Conservation (phyloP, 2,113 vertebrate genomes). For the Climacteris rufus region DNA sequence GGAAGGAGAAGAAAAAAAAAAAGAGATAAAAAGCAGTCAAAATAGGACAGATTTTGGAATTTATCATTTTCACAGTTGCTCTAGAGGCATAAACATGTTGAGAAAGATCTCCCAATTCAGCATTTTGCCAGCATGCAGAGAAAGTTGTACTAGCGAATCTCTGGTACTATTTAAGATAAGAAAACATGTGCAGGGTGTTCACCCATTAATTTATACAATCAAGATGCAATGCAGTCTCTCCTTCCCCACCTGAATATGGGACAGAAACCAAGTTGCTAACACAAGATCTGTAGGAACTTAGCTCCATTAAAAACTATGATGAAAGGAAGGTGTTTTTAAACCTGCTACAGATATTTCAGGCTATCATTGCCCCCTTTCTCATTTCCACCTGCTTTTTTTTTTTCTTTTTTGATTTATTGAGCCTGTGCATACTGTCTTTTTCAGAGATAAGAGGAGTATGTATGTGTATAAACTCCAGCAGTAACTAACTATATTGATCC, state of each 20-base stretch:
- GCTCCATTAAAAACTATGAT: not conserved
- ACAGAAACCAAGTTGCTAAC: not conserved
- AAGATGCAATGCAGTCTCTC: not conserved
- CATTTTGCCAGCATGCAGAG: not conserved
- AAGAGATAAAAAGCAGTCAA: not conserved
- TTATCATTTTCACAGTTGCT: conserved; percentile 34
- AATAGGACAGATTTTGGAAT: conserved; percentile 4
- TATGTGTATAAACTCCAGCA: not conserved
- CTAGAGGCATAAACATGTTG: not conserved
- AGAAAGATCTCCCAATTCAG: conserved; percentile 42
- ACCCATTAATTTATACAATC: conserved; percentile 9
- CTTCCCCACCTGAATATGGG: not conserved
- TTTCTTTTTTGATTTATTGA: not conserved
- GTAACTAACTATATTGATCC: not conserved
- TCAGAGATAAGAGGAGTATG: not conserved
- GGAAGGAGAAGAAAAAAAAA: not conserved
- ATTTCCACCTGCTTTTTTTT: not conserved
- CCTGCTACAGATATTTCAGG: not conserved
- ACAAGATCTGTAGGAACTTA: not conserved
- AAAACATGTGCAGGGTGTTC: conserved; percentile 15
- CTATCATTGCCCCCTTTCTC: not conserved
- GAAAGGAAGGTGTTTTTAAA: not conserved
- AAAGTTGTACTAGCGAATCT: not conserved
- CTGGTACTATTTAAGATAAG: conserved; percentile 17
- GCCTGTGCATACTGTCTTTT: not conserved